Percentiles rank a stretch among this genome's conserved stretches.
Evolutionary conservation across 1,140 invertebrate genomes (phyloP).

Genomic region (Archivesica marissinica): DNA sequence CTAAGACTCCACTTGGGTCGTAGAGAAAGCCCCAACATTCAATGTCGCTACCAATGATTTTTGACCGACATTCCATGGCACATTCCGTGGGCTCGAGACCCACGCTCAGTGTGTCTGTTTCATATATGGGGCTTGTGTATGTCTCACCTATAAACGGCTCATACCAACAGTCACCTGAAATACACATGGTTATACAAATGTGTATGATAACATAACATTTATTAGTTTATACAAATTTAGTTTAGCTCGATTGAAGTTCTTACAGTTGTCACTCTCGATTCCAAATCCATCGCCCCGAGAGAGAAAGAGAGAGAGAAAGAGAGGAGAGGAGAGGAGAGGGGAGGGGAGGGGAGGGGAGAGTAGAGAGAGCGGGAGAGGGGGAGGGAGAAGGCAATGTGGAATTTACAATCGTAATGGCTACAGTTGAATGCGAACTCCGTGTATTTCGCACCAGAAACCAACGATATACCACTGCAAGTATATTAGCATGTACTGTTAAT

Average conservation of each 20-base stretch:
- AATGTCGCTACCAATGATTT: not conserved
- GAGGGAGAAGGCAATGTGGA: too few species aligned
- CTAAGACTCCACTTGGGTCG: not conserved
- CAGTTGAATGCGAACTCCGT: too few species aligned
- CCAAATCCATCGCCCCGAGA: not conserved
- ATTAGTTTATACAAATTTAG: too few species aligned
- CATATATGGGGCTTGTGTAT: not conserved
- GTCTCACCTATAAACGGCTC: slow-evolving; percentile 28
- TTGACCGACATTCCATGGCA: slow-evolving; percentile 27
- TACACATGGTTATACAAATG: too few species aligned
- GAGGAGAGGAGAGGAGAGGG: not conserved
- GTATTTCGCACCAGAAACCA: too few species aligned
- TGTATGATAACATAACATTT: not conserved
- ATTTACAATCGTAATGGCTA: too few species aligned
- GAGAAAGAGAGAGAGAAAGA: not conserved
- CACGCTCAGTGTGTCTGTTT: not conserved
- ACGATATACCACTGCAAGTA: not conserved
- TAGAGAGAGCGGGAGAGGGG: too few species aligned
- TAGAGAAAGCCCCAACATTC: slow-evolving; percentile 51
- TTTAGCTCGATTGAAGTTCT: not conserved
- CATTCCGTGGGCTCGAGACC: slow-evolving; percentile 2
- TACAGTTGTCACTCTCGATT: not conserved
- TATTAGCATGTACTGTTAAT: not conserved
- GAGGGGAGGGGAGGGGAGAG: not conserved
- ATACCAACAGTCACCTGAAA: slow-evolving; percentile 49